Percentiles rank a stretch among this genome's conserved stretches.
Evolutionary conservation across 1,140 invertebrate genomes (phyloP).

Genomic region (Diorhabda carinulata): DNA sequence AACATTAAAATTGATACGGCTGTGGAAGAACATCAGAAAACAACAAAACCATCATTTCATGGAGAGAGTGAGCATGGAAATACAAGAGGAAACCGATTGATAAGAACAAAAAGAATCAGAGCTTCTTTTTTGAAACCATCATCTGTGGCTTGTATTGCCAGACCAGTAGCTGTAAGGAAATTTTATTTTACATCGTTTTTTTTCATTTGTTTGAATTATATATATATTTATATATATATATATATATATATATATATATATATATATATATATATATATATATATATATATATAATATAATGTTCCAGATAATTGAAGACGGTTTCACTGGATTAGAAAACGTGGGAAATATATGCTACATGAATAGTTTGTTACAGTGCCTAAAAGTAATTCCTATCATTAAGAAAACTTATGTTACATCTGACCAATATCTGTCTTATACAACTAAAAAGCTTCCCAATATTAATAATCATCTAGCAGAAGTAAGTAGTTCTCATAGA

Average conservation of each 20-base stretch:
- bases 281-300: slow-evolving; percentile 4
- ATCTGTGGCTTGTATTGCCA: not conserved
- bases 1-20: slow-evolving; percentile 10
- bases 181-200: not conserved
- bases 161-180: not conserved
- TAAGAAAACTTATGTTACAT: slow-evolving; percentile 22
- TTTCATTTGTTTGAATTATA: not conserved
- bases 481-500: slow-evolving; percentile 19
- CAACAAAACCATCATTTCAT: slow-evolving; percentile 11
- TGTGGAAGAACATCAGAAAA: not conserved
- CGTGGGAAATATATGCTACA: slow-evolving; percentile 84
- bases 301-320: slow-evolving; percentile 16
- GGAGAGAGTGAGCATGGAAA: slow-evolving; percentile 5
- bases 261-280: too few relatives aligned
- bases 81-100: slow-evolving; percentile 5
- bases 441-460: slow-evolving; percentile 24
- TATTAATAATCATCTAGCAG: slow-evolving; percentile 32
- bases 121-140: not conserved
- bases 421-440: slow-evolving; percentile 24
- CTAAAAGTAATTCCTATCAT: slow-evolving; percentile 32
- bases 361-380: slow-evolving; percentile 86
- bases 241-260: too few relatives aligned
- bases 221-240: too few relatives aligned
- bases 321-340: slow-evolving; percentile 70
- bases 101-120: not conserved